Conservation (phyloP, 2,797 vertebrate genomes). For the Pseudomugil gertrudae region DNA sequence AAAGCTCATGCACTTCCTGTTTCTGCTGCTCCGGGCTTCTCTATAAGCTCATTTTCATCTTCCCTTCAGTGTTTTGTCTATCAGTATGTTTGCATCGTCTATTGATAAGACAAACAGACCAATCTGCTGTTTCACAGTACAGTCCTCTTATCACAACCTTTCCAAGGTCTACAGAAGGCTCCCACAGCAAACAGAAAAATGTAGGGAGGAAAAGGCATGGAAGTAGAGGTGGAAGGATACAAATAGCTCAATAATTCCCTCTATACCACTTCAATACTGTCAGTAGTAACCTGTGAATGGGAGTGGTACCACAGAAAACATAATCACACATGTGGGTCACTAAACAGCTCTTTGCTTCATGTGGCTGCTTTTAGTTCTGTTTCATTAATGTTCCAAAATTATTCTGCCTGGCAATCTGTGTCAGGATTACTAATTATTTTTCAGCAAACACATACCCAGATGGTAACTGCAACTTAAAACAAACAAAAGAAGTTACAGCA, state of each 20-base stretch:
- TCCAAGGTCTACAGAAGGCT: constrained; percentile 53
- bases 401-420: constrained; percentile 27
- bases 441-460: constrained; percentile 2
- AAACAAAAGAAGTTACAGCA: background rate
- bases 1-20: constrained; percentile 2
- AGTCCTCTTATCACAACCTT: constrained; percentile 58
- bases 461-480: background rate
- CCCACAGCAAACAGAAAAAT: constrained; percentile 43
- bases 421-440: constrained; percentile 37
- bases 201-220: constrained; percentile 13
- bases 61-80: constrained; percentile 13
- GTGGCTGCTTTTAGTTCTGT: constrained; percentile 14
- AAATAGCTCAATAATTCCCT: constrained; percentile 47
- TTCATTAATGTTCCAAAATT: constrained; percentile 32
- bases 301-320: constrained; percentile 50
- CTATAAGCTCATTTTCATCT: constrained; percentile 15
- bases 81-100: constrained; percentile 28
- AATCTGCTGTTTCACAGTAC: constrained; percentile 39
- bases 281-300: constrained; percentile 54
- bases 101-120: constrained; percentile 46
- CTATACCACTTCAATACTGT: constrained; percentile 65
- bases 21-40: constrained; percentile 5
- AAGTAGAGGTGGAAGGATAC: constrained; percentile 32
- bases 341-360: constrained; percentile 38
- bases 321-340: constrained; percentile 31